A percentile compares a stretch with the other conserved stretches of the same genome.
Conservation (phyloP, 2,888 invertebrate species). For the Junonia oenone region DNA sequence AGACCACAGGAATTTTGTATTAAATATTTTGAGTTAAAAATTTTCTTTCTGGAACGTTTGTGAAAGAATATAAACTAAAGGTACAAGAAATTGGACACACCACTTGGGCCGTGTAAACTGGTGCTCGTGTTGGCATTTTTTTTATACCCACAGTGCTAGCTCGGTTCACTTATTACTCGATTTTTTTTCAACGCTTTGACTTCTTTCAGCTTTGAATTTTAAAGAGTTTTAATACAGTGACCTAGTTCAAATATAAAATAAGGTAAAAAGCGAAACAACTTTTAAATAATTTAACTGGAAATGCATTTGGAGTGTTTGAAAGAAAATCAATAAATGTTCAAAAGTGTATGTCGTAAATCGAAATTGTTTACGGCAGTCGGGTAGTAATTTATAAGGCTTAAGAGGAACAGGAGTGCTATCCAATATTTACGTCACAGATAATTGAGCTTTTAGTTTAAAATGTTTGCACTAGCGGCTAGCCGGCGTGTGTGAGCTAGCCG, state of each 20-base stretch:
- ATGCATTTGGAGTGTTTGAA: not conserved
- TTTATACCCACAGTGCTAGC: not conserved
- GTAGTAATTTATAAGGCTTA: not conserved
- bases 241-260: conserved; percentile 8
- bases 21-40: no score
- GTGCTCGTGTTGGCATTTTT: not conserved
- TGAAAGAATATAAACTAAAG: no score
- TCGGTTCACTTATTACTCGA: not conserved
- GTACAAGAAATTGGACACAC: not conserved
- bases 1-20: no score
- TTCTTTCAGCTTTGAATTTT: conserved; percentile 8
- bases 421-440: not conserved
- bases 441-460: conserved; percentile 9
- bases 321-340: not conserved
- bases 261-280: not conserved
- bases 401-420: not conserved
- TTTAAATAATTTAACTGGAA: not conserved
- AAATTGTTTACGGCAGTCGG: not conserved
- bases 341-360: not conserved
- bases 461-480: conserved; percentile 5
- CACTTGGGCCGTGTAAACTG: not conserved
- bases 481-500: conserved; percentile 11
- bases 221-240: conserved; percentile 8
- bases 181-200: conserved; percentile 2
- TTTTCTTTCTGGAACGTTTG: not conserved